A percentile compares a stretch with the other conserved stretches of the same genome.
phyloP scores from a whole-genome alignment of 1,140 invertebrate genomes.

The Ctenoplectra terminalis region DNA sequence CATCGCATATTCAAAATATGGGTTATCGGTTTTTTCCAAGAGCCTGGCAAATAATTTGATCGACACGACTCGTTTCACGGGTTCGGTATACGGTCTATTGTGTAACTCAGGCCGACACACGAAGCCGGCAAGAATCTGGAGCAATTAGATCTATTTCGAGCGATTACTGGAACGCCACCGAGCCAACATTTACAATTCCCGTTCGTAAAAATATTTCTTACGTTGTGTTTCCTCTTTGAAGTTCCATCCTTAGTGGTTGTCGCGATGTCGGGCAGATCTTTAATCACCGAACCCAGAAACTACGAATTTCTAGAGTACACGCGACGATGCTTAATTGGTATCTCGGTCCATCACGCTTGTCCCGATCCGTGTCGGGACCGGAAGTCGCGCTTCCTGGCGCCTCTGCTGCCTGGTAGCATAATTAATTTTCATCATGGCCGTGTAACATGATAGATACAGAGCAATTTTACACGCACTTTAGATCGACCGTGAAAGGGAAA shows the following conservation, averaged over 20 bases:
- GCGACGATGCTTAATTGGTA: background rate
- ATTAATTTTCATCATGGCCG: background rate
- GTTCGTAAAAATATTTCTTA: conserved; percentile 59
- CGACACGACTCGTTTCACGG: background rate
- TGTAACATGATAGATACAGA: background rate
- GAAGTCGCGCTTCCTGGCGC: conserved; percentile 12
- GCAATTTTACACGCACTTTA: background rate
- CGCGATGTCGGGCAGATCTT: background rate
- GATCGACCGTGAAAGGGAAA: background rate
- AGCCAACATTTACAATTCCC: conserved; percentile 28
- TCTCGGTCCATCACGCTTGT: background rate
- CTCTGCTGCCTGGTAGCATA: background rate
- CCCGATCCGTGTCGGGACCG: background rate
- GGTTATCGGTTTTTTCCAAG: background rate
- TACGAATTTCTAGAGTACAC: background rate
- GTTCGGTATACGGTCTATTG: conserved; percentile 14
- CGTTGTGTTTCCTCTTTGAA: conserved; percentile 14
- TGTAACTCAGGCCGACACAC: background rate
- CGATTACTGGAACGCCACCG: conserved; percentile 61
- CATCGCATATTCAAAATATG: background rate
- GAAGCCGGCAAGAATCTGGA: conserved; percentile 47
- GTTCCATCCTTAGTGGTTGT: background rate
- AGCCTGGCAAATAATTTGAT: background rate
- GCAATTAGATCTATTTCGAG: conserved; percentile 67
- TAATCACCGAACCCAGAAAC: background rate